A percentile compares a stretch with the other conserved stretches of the same genome.
Evolutionary conservation across 2,113 vertebrate genomes (phyloP).

Genomic region (Coptodon bakossiorum): DNA sequence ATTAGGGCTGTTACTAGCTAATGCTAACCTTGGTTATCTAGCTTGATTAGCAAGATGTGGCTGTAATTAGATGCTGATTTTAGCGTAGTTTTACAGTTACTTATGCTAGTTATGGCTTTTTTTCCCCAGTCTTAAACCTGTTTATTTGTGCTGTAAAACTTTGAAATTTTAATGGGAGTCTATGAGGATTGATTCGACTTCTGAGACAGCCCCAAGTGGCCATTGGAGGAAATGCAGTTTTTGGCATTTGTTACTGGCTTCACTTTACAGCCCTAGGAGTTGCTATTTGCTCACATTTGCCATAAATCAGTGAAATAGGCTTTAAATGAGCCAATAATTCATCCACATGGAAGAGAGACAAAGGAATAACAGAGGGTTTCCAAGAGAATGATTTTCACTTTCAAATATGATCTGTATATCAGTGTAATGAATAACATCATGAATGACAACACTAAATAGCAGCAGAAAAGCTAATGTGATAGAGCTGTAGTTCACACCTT

Average conservation of each 20-base stretch:
- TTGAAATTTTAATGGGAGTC: not conserved
- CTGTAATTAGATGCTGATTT: not conserved
- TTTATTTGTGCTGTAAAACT: not conserved
- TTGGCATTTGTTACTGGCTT: not conserved
- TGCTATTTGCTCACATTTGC: not conserved
- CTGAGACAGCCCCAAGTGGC: not conserved
- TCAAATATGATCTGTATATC: not conserved
- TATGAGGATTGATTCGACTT: not conserved
- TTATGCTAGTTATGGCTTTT: not conserved
- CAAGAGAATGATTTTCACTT: not conserved
- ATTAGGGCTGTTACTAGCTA: not conserved
- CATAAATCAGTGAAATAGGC: not conserved
- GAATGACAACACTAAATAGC: not conserved
- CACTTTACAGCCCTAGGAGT: not conserved
- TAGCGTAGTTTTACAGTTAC: not conserved
- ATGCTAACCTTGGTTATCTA: not conserved
- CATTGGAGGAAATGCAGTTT: not conserved
- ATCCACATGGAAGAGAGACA: not conserved
- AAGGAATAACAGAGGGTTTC: not conserved
- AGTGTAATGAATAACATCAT: not conserved
- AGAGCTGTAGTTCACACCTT: not conserved
- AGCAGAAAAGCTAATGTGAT: not conserved
- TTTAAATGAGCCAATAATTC: not conserved
- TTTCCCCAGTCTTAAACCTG: not conserved
- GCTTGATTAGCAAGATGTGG: not conserved